These are phyloP conservation scores for Epirrita christyi DNA, from an alignment of 2,888 invertebrate genomes.

Conservation along the genomic window DNA sequence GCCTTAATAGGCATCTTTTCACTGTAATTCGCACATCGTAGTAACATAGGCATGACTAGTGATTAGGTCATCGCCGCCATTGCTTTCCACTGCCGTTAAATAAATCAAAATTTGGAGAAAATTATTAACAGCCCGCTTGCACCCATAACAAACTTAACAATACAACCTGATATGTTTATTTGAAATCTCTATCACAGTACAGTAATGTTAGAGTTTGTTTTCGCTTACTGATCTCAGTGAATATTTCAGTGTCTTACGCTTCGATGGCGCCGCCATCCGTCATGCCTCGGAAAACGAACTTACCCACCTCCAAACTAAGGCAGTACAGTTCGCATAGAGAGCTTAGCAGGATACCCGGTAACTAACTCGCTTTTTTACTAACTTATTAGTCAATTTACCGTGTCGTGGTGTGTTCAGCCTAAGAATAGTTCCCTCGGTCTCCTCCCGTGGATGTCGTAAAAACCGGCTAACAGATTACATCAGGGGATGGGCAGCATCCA, in stretches of 20 bases:
- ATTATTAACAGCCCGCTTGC: too few species aligned
- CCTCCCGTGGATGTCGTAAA: too few species aligned
- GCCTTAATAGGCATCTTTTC: too few species aligned
- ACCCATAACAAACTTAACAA: background rate
- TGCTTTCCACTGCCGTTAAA: too few species aligned
- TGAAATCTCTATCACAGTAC: background rate
- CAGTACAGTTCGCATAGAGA: constrained; percentile 83
- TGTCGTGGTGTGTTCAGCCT: too few species aligned
- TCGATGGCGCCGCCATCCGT: constrained; percentile 63
- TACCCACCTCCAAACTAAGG: constrained; percentile 79
- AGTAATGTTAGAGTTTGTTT: background rate
- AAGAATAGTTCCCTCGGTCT: too few species aligned
- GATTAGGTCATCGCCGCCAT: too few species aligned
- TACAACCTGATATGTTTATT: background rate
- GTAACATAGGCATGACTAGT: too few species aligned
- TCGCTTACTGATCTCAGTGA: constrained; percentile 35
- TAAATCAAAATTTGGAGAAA: too few species aligned
- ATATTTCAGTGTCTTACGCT: constrained; percentile 59
- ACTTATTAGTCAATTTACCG: background rate
- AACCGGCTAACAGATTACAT: too few species aligned
- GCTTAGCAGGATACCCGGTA: constrained; percentile 77
- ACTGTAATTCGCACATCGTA: too few species aligned
- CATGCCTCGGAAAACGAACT: constrained; percentile 61
- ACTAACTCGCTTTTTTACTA: constrained; percentile 29
- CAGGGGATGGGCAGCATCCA: too few species aligned